Conservation (phyloP, 2,888 invertebrate species). For the Gasteruption jaculator region DNA sequence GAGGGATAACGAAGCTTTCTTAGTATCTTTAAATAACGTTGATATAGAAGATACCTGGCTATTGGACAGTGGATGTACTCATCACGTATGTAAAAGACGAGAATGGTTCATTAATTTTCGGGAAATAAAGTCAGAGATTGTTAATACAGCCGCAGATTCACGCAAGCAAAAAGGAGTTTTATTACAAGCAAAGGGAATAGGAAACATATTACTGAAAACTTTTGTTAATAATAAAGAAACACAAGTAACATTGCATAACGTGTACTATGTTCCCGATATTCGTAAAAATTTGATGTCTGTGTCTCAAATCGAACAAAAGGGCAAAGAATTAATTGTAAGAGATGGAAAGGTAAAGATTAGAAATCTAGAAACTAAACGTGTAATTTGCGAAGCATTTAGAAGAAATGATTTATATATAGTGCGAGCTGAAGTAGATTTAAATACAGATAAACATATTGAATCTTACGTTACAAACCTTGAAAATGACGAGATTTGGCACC, state of each 20-base stretch:
- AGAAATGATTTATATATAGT: slow-evolving; percentile 7
- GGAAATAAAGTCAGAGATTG: not conserved
- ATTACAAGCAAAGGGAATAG: slow-evolving; percentile 6
- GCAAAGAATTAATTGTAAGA: slow-evolving; percentile 3
- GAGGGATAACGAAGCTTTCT: not conserved
- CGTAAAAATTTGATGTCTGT: slow-evolving; percentile 10
- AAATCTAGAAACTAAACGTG: not conserved
- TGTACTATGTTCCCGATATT: slow-evolving; percentile 9
- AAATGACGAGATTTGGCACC: slow-evolving; percentile 12
- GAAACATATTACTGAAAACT: slow-evolving; percentile 7
- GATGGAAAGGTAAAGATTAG: slow-evolving; percentile 6
- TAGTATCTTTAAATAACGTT: slow-evolving; percentile 7
- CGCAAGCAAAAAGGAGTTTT: not conserved
- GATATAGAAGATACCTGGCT: slow-evolving; percentile 10
- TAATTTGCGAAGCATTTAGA: slow-evolving; percentile 6
- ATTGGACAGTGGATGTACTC: slow-evolving; percentile 9
- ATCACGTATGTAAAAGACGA: slow-evolving; percentile 9
- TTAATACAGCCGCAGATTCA: slow-evolving; percentile 11
- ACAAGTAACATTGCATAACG: slow-evolving; percentile 1
- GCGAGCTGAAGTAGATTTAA: not conserved
- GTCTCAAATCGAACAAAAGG: slow-evolving; percentile 9
- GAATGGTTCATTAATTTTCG: slow-evolving; percentile 8
- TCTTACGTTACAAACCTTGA: too few species aligned
- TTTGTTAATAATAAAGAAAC: not conserved
- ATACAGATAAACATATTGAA: not conserved